A percentile compares a stretch with the other conserved stretches of the same genome.
Evolutionary conservation across 2,113 vertebrate genomes (phyloP).

Genomic region (Falcunculus frontatus): DNA sequence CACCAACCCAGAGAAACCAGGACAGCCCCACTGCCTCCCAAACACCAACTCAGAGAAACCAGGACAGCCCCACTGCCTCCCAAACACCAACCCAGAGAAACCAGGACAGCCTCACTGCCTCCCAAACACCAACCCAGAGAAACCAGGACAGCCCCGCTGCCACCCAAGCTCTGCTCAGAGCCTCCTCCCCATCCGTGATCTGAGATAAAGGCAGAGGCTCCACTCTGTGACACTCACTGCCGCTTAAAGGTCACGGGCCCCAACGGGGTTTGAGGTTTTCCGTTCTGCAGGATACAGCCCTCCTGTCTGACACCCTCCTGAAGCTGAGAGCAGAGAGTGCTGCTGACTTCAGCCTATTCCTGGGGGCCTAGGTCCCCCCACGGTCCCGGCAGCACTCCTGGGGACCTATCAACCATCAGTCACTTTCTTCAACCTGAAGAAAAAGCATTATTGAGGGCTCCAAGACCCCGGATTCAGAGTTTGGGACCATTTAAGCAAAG

Average conservation of each 20-base stretch:
- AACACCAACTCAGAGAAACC: neutral
- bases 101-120: rapidly evolving
- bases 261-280: neutral
- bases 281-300: neutral
- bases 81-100: neutral
- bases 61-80: rapidly evolving
- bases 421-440: rapidly evolving
- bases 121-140: neutral
- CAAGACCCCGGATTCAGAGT: rapidly evolving
- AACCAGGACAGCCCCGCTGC: neutral
- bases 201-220: neutral
- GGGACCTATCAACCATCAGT: neutral
- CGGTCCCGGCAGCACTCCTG: rapidly evolving
- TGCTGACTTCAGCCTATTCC: neutral
- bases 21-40: no score
- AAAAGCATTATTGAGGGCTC: neutral
- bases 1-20: neutral
- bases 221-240: rapidly evolving
- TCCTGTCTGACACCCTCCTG: neutral
- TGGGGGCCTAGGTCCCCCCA: neutral
- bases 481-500: neutral
- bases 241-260: neutral
- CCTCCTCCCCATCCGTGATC: neutral
- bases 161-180: neutral
- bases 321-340: neutral